A percentile compares a stretch with the other conserved stretches of the same genome.
Evolutionary conservation across 2,888 invertebrate species (phyloP).

Genomic region (Idaea dimidiata): DNA sequence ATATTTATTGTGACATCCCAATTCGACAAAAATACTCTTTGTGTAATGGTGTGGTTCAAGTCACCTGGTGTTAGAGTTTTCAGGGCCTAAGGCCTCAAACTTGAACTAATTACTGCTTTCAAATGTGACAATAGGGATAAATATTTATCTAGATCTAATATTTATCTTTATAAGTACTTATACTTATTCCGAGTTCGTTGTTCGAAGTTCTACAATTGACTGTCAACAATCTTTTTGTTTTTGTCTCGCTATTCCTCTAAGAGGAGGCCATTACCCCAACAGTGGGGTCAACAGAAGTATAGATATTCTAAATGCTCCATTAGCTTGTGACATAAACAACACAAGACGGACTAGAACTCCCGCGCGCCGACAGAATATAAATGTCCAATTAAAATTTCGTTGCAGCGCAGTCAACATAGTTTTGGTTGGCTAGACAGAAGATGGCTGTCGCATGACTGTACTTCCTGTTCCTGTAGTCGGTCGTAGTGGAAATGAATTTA

Average conservation of each 20-base stretch:
- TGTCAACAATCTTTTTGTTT: too few relatives aligned
- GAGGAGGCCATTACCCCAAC: not conserved
- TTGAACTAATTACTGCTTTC: too few relatives aligned
- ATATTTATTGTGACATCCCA: too few relatives aligned
- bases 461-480: not conserved
- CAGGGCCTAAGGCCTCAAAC: too few relatives aligned
- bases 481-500: not conserved
- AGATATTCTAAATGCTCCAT: not conserved
- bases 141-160: too few relatives aligned
- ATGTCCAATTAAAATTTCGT: not conserved
- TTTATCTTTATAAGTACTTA: too few relatives aligned
- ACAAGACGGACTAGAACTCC: not conserved
- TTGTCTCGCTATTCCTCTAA: not conserved
- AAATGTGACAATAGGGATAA: too few relatives aligned
- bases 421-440: not conserved
- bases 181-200: too few relatives aligned
- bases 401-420: not conserved
- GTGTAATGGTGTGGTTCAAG: too few relatives aligned
- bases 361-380: not conserved
- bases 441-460: not conserved
- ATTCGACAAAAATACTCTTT: too few relatives aligned
- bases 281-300: not conserved
- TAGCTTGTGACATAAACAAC: not conserved
- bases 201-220: too few relatives aligned
- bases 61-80: too few relatives aligned